Base-by-base conservation (phyloP, 1,140 invertebrate species). In the Megalonaias nervosa region DNA sequence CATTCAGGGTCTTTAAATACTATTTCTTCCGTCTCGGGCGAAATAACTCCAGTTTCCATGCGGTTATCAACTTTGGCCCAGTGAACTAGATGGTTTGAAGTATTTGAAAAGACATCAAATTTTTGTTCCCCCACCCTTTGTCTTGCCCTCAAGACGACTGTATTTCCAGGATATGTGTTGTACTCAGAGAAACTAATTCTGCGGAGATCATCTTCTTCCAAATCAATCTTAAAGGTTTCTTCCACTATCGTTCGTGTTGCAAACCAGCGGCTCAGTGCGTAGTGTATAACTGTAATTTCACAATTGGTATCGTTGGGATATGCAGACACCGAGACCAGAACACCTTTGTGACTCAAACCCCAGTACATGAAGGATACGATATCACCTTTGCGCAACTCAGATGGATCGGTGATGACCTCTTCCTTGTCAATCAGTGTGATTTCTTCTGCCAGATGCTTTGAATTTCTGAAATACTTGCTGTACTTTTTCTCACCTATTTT, bases 61-160 rank as follows among this genome's bases (percentile, higher is more conserved):
- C 38, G 38, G 38, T 48, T 48, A 48, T 66, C 70, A 16, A 72
- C 75, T 21, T 77, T 77, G 48, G 75, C 69, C 75, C 75, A 77
- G 17, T 67, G 23, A 13, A 67, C 75, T 67, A 77, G 59, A 48
- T 71, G 56, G 2, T 26, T 66, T 15, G 75, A 77, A 19, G 64
- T 77, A 48, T 77, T 77, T 38, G 56, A 26, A 60, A 16, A 11
- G 3, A 59, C 0, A 17, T 64, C 14, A 38, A 72, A 72, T 59
- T 70, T 21, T 48, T 72, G 61, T 56, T 77, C 70, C 1, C 57
- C 57, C 6, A 72, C 15, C 56, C 75, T 77, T 9, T 23, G 21
- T 16, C 55, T 21, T 12, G 75, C 75, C 31, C 75, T 65, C 56
- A 72, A 23, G 23, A 77, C 75, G 61, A 72, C 75, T 21, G 0